Base-by-base conservation (phyloP, 2,113 vertebrate genomes). In the Sporophila hypoxantha region DNA sequence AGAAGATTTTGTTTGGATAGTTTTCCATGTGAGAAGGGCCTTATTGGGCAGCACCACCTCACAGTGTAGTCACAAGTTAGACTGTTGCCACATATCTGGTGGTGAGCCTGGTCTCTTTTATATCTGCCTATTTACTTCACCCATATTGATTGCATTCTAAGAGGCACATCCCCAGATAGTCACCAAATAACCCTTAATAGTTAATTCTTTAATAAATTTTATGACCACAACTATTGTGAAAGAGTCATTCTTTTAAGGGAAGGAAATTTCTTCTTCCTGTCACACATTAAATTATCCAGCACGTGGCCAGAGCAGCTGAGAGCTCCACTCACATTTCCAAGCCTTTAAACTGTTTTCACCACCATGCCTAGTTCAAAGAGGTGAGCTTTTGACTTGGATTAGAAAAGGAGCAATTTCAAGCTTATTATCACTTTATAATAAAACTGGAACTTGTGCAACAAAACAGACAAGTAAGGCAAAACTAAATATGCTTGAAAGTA, bases 391-490 rank as follows among this genome's bases (percentile, higher is more conserved):
- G 19, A 36, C 39, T 91, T 68, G 55, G 41, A 85, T 71, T 83
- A 85, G 57, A 57, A 85, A 74, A 77, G 6, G 49, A 81, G 30
- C 6, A 50, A 61, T 88, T 85, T 91, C 76, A 89, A 89, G 14
- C 37, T 78, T 89, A 78, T 81, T 84, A 61, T 76, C 74, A 47
- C 42, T 81, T 87, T 21, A 36, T 66, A 78, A 93, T 83, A 69
- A 46, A 91, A 95, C 65, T 2, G 1, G 59, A 89, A 81, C 47
- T 67, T 83, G 18, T 46, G 32, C 46, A 47, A 73, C 66, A 61
- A 87, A 94, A 62, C 49, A 85, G 65, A 23, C 25, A 92, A 67
- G 50, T 82, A 22, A 70, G 61, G 46, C 56, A 85, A 92, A 91
- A 74, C 39, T 46, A 87, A 85, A 41, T 56, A 22, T 76, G 8